A percentile compares a stretch with the other conserved stretches of the same genome.
These are phyloP conservation scores for Sebastes ruberrimus DNA, from an alignment of 2,797 vertebrate species.

Conservation along the genomic window DNA sequence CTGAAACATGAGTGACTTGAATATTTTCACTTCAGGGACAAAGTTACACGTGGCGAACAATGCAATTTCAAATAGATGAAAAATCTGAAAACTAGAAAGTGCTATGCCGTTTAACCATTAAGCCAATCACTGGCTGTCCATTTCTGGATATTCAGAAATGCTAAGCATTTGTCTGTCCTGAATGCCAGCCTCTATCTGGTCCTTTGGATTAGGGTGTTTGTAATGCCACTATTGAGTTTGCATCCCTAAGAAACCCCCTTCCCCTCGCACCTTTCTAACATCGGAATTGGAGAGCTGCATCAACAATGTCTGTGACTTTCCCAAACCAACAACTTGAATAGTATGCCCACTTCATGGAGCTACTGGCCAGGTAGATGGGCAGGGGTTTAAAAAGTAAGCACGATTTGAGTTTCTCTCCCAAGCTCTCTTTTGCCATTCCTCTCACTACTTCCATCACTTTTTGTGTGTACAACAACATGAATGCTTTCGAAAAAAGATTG, in stretches of 20 bases:
- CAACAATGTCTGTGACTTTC: not conserved
- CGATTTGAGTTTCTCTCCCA: not conserved
- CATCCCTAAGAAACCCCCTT: not conserved
- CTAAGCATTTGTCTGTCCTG: not conserved
- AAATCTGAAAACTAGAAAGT: not conserved
- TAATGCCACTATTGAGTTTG: not conserved
- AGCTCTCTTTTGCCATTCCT: not conserved
- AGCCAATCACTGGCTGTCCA: not conserved
- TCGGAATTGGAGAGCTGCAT: rapidly evolving
- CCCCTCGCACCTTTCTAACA: not conserved
- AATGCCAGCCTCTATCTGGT: not conserved
- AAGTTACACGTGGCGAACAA: constrained; percentile 2
- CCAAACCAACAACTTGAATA: not conserved
- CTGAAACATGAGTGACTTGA: not conserved
- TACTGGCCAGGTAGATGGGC: not conserved
- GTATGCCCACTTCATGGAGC: not conserved
- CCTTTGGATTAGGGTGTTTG: not conserved
- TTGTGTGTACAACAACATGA: not conserved
- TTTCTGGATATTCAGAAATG: not conserved
- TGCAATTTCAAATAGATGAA: constrained; percentile 15
- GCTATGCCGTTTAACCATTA: not conserved
- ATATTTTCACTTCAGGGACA: constrained; percentile 26
- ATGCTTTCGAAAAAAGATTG: not conserved
- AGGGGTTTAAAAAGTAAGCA: not conserved
- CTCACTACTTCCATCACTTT: not conserved